Conservation (phyloP, 2,113 vertebrate species). For the Labrus mixtus region DNA sequence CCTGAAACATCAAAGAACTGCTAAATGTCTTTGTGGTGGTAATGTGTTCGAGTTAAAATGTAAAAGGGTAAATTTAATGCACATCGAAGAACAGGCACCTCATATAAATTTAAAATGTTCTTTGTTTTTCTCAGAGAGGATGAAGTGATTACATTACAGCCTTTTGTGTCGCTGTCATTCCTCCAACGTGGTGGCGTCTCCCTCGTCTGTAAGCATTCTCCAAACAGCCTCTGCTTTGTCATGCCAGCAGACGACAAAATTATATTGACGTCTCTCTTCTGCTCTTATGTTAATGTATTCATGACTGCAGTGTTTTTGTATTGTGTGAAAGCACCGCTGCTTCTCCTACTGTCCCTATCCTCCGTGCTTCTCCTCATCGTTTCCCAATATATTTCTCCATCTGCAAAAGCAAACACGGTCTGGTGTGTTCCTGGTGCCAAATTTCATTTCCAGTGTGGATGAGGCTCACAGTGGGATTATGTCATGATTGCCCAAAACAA, state of each 20-base stretch:
- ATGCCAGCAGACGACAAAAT: constrained; percentile 40
- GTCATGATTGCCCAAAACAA: constrained; percentile 65
- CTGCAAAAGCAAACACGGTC: constrained; percentile 53
- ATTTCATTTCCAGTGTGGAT: constrained; percentile 58
- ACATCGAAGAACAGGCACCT: constrained; percentile 22
- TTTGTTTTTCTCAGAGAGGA: constrained; percentile 57
- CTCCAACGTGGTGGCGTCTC: constrained; percentile 34
- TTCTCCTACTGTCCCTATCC: constrained; percentile 7
- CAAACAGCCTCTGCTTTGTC: constrained; percentile 52
- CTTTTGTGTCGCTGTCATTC: constrained; percentile 67
- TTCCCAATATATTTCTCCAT: constrained; percentile 60
- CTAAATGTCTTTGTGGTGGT: constrained; percentile 28
- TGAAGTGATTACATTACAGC: constrained; percentile 64
- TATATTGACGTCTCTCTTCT: constrained; percentile 39
- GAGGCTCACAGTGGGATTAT: constrained; percentile 53
- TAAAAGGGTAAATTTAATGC: constrained; percentile 2
- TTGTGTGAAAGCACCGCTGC: constrained; percentile 38
- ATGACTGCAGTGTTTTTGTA: constrained; percentile 28
- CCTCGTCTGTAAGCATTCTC: constrained; percentile 31
- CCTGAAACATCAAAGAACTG: constrained; percentile 11
- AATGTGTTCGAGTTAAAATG: constrained; percentile 47
- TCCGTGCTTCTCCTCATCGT: constrained; percentile 20
- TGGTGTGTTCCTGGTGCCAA: constrained; percentile 54
- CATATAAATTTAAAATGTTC: constrained; percentile 32
- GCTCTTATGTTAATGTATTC: constrained; percentile 58